Conservation (phyloP, 2,113 vertebrate genomes). For the Silurus meridionalis region DNA sequence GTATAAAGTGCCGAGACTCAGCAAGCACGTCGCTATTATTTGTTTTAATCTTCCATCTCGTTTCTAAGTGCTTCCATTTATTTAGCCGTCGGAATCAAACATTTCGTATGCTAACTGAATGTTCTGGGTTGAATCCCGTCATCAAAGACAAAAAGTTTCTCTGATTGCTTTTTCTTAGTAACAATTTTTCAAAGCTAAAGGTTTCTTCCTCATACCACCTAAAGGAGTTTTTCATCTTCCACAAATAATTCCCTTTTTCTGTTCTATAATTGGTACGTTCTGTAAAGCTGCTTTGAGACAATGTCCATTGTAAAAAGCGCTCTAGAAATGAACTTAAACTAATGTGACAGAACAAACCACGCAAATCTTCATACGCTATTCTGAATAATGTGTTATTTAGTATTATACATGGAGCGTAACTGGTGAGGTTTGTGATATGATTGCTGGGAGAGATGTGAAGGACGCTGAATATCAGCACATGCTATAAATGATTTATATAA, state of each 20-base stretch:
- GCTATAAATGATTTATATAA: not conserved
- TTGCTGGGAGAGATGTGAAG: constrained; percentile 6
- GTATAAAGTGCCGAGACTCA: not conserved
- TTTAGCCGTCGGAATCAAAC: not conserved
- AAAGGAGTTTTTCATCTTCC: no score
- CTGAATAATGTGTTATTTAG: constrained; percentile 12
- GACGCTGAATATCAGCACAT: not conserved
- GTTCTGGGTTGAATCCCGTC: not conserved
- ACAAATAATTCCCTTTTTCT: no score
- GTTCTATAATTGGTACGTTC: no score
- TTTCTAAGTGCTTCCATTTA: constrained; percentile 36
- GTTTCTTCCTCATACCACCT: no score
- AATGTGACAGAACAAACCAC: not conserved
- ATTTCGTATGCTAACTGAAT: constrained; percentile 17
- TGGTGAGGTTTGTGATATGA: constrained; percentile 5
- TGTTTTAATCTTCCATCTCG: constrained; percentile 2
- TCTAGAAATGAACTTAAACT: not conserved
- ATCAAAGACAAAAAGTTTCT: not conserved
- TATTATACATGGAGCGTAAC: constrained; percentile 16
- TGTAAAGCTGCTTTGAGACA: no score
- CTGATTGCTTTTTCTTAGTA: not conserved
- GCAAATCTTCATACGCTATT: not conserved
- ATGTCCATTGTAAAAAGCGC: no score
- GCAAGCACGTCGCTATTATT: constrained; percentile 4
- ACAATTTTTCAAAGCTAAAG: no score